Conservation (phyloP, 35 echinoderm and acorn worm species). For the Hemicentrotus pulcherrimus region DNA sequence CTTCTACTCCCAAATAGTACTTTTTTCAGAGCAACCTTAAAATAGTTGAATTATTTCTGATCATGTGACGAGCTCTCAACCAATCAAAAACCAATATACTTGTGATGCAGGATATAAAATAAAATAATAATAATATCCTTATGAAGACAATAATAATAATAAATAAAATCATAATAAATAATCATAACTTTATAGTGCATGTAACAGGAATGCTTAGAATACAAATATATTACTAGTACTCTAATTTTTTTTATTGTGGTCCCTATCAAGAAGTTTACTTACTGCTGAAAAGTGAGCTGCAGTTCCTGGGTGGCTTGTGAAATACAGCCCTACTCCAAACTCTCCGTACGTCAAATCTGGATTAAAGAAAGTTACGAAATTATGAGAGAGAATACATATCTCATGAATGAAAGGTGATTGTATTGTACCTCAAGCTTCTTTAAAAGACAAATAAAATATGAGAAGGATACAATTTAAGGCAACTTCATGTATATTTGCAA, state of each 20-base stretch:
- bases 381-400: background rate
- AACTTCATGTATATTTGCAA: no score
- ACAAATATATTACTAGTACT: background rate
- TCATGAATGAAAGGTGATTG: background rate
- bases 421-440: background rate
- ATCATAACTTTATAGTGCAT: no score
- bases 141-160: no score
- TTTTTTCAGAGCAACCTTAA: no score
- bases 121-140: no score
- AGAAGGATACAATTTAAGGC: no score
- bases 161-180: no score
- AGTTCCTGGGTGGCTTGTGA: slow-evolving; percentile 69
- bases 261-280: slow-evolving; percentile 19
- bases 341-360: slow-evolving; percentile 78
- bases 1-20: no score
- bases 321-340: slow-evolving; percentile 79
- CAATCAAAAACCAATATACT: no score
- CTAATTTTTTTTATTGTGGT: background rate
- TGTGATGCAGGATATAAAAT: no score
- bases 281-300: slow-evolving; percentile 87
- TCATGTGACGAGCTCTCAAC: no score
- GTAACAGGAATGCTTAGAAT: background rate
- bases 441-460: background rate
- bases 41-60: no score
- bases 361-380: background rate